A percentile compares a stretch with the other conserved stretches of the same genome.
phyloP scores from a whole-genome alignment of 2,797 vertebrate species.

The Gallinago nigripennis region DNA sequence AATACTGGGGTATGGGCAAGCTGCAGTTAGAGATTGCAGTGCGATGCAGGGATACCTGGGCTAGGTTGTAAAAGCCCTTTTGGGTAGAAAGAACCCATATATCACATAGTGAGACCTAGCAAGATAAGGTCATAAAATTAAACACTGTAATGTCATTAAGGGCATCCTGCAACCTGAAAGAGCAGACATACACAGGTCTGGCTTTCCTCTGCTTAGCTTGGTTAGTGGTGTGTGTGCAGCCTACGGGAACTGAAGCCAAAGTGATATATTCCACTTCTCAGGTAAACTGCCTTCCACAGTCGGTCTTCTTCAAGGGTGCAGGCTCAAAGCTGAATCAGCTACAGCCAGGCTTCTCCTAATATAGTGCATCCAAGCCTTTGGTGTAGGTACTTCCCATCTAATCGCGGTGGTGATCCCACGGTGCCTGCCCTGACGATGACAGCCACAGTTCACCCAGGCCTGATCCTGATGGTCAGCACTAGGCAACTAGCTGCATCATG shows the following conservation, averaged over 20 bases:
- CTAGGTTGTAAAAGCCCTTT: not conserved
- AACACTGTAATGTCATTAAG: not conserved
- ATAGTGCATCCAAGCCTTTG: not conserved
- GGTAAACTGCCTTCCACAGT: not conserved
- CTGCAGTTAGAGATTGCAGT: not conserved
- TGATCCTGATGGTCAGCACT: not conserved
- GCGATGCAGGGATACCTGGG: not conserved
- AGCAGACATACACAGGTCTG: not conserved
- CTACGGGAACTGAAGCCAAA: not conserved
- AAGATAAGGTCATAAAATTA: not conserved
- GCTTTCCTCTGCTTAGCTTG: not conserved
- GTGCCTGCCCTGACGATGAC: rapidly evolving
- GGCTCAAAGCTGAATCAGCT: not conserved
- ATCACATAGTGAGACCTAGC: not conserved
- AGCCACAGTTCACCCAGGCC: not conserved
- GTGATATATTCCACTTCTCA: not conserved
- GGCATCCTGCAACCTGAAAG: not conserved
- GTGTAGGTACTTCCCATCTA: not conserved
- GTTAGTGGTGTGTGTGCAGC: rapidly evolving
- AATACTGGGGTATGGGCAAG: not conserved
- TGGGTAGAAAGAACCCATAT: not conserved
- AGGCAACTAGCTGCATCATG: not conserved
- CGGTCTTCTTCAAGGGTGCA: not conserved
- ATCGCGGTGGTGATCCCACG: not conserved
- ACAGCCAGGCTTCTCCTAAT: not conserved